These are phyloP conservation scores for Fukomys damarensis DNA, from an alignment of 2,113 vertebrate genomes.

Conservation along the genomic window DNA sequence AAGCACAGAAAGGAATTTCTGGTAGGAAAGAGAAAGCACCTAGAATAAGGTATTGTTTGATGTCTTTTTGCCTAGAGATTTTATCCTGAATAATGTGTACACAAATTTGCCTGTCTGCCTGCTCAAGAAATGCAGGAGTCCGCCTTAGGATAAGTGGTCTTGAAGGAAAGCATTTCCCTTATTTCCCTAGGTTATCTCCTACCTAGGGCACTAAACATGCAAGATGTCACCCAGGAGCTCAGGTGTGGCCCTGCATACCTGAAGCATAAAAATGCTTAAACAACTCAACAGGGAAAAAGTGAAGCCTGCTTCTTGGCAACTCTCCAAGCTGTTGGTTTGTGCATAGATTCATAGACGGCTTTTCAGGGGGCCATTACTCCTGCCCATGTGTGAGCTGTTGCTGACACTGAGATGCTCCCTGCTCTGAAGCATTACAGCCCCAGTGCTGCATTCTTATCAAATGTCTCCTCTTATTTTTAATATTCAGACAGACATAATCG, in stretches of 20 bases:
- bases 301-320: conserved; percentile 17
- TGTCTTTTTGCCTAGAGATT: conserved; percentile 27
- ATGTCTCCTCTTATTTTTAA: conserved; percentile 40
- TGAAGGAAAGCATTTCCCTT: not conserved
- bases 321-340: conserved; percentile 32
- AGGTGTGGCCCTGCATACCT: not conserved
- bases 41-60: not conserved
- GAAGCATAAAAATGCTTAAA: conserved; percentile 48
- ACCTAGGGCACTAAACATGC: not conserved
- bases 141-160: not conserved
- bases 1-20: not conserved
- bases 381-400: not conserved
- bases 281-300: not conserved
- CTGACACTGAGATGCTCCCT: conserved; percentile 15
- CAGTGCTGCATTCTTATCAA: not conserved
- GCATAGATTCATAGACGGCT: not conserved
- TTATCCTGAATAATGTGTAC: not conserved
- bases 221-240: not conserved
- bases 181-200: not conserved
- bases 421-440: not conserved
- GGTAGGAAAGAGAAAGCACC: not conserved
- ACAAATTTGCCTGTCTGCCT: no score
- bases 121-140: not conserved
- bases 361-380: conserved; percentile 58
- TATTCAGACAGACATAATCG: conserved; percentile 34